Base-by-base conservation (phyloP, 64 coral and sea anemone species). In the Actinia tenebrosa region DNA sequence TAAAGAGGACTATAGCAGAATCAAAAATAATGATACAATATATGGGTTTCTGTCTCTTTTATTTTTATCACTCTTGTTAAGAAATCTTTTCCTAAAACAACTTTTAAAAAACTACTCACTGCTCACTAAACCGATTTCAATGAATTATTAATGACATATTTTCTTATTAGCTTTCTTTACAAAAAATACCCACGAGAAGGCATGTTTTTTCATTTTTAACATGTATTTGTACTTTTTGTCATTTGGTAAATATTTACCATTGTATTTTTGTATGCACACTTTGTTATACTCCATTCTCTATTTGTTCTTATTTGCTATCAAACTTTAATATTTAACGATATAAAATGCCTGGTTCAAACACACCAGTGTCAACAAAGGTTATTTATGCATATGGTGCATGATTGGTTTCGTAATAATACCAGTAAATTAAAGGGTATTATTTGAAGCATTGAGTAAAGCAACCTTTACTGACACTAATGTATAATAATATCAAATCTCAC, bases 11-110 rank as follows among this genome's bases (percentile, higher is more conserved):
- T 37, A 37, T 37, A 37, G 30, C 47, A 50, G 47, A 50, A 50
- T 50, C 47, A 58, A 58, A 7, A 58, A 58, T 2, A 58, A 58
- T 16, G 10, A 58, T 11, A 58, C 56, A 58, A 58, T 58, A 58
- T 58, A 58, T 58, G n/a, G 15, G 18, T 61, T 61, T 11, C 60
- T 66, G 5, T 23, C 15, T n/a, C n/a, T n/a, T 66, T 66, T n/a
- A 66, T 66, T 66, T 66, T 66, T 66, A 66, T n/a, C 20, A 66
- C 63, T 66, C 63, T 66, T 66, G n/a, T 66, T 66, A 23, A 66
- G 60, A 61, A 61, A 61, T 61, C 15, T 61, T 19, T 61, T 61
- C 60, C 18, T 61, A 50, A 50, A 58, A 58, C 56, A 20, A 23
- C 63, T 8, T 19, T 66, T 5, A 4, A 66, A 37, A 66, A 66